Evolutionary conservation across 2,113 vertebrate species (phyloP).

Genomic region (Stigmatopora argus): DNA sequence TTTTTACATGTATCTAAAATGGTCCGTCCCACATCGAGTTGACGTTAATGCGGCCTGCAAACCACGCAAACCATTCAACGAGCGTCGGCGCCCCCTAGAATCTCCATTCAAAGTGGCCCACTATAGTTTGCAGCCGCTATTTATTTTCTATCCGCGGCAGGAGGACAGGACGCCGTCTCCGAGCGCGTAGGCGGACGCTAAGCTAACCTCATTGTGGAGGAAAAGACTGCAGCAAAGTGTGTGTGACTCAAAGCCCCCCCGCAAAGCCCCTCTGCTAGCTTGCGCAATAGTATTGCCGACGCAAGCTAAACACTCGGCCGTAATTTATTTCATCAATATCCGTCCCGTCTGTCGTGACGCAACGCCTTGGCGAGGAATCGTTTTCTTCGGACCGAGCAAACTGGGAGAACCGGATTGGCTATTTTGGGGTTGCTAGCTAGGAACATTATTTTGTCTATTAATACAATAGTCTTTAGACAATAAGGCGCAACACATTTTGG

Average conservation of each 20-base stretch:
- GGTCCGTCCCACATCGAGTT: too few species aligned
- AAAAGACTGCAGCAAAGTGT: constrained; percentile 32
- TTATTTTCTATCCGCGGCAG: constrained; percentile 27
- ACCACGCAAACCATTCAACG: constrained; percentile 26
- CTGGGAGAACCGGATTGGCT: too few species aligned
- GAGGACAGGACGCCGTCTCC: constrained; percentile 31
- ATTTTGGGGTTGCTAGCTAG: too few species aligned
- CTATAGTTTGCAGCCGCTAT: constrained; percentile 8
- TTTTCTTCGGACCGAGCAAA: too few species aligned
- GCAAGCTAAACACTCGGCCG: neutral
- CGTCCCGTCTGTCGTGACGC: neutral
- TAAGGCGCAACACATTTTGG: too few species aligned
- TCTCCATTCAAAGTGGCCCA: constrained; percentile 32
- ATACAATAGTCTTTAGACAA: too few species aligned
- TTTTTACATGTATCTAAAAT: too few species aligned
- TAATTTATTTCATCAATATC: neutral
- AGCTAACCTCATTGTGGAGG: constrained; percentile 12
- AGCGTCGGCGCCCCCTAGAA: constrained; percentile 13
- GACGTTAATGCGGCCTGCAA: too few species aligned
- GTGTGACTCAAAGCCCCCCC: constrained; percentile 31
- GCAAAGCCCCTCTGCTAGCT: neutral
- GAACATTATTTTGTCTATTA: too few species aligned
- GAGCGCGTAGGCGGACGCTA: constrained; percentile 45
- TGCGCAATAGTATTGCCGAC: neutral
- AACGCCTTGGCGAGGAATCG: neutral